phyloP scores from a whole-genome alignment of 92 coral and sea anemone genomes.

The Epizoanthus illoricatus region DNA sequence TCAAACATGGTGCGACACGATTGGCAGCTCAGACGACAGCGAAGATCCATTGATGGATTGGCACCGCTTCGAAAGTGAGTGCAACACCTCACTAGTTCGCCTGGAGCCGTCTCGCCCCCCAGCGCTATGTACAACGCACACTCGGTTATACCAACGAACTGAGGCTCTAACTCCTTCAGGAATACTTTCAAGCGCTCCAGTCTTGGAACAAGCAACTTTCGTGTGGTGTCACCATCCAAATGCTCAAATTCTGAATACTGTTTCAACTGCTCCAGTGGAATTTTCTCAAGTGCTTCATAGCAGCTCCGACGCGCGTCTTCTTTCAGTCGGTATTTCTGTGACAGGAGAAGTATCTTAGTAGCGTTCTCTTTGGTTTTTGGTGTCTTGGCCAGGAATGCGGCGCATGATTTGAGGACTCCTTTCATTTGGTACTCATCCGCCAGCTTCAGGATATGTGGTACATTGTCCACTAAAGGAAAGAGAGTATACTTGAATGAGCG shows the following conservation, averaged over 20 bases:
- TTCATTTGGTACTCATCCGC: slow-evolving; percentile 6
- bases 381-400: neutral
- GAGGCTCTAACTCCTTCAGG: slow-evolving; percentile 5
- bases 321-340: neutral
- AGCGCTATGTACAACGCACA: slow-evolving; percentile 5
- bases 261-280: slow-evolving; percentile 2
- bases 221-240: slow-evolving; percentile 1
- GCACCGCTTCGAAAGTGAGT: slow-evolving; percentile 4
- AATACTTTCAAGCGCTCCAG: neutral
- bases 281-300: neutral
- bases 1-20: neutral
- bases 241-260: slow-evolving; percentile 1
- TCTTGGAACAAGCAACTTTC: slow-evolving; percentile 12
- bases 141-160: slow-evolving; percentile 26
- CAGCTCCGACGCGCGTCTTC: neutral
- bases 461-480: neutral
- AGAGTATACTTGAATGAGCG: neutral
- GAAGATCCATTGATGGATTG: neutral
- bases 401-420: neutral
- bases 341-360: neutral
- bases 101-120: neutral
- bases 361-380: neutral
- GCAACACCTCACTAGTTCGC: neutral
- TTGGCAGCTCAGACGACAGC: neutral
- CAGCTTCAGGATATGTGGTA: neutral